Conservation (phyloP, 2,113 vertebrate genomes). For the Campylorhamphus procurvoides region DNA sequence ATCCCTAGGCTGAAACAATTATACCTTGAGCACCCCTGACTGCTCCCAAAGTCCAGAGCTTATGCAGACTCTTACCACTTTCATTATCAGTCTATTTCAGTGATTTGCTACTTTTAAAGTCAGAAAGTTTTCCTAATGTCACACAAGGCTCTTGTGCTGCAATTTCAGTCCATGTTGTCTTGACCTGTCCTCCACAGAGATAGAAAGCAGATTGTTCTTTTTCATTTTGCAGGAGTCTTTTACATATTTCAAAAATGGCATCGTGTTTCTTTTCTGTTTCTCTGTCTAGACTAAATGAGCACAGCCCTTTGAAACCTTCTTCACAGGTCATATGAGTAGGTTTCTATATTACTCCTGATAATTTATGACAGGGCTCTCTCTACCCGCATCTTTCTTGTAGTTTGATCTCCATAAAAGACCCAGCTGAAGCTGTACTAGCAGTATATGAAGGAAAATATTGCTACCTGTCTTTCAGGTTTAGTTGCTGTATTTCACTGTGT, state of each 20-base stretch:
- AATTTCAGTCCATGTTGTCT: constrained; percentile 6
- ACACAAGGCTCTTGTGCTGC: neutral
- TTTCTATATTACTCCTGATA: neutral
- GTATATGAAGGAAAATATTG: neutral
- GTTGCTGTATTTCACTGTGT: neutral
- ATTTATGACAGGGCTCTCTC: neutral
- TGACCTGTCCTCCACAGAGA: constrained; percentile 17
- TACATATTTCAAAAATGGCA: neutral
- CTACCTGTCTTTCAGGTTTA: neutral
- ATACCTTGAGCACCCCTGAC: neutral
- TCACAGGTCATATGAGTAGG: neutral
- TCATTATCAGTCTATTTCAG: neutral
- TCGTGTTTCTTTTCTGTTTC: constrained; percentile 27
- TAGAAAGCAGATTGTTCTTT: constrained; percentile 7
- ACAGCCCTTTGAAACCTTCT: neutral
- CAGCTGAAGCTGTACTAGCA: neutral
- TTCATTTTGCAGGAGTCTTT: neutral
- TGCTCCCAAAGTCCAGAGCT: neutral
- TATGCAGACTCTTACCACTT: neutral
- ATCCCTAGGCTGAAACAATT: neutral
- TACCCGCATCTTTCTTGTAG: neutral
- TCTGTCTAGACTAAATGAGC: constrained; percentile 1
- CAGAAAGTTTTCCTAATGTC: constrained; percentile 20
- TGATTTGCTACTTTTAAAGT: constrained; percentile 36
- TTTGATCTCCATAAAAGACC: neutral